Conservation (phyloP, 1,140 invertebrate genomes). For the Pseudomyrmex sp. region DNA sequence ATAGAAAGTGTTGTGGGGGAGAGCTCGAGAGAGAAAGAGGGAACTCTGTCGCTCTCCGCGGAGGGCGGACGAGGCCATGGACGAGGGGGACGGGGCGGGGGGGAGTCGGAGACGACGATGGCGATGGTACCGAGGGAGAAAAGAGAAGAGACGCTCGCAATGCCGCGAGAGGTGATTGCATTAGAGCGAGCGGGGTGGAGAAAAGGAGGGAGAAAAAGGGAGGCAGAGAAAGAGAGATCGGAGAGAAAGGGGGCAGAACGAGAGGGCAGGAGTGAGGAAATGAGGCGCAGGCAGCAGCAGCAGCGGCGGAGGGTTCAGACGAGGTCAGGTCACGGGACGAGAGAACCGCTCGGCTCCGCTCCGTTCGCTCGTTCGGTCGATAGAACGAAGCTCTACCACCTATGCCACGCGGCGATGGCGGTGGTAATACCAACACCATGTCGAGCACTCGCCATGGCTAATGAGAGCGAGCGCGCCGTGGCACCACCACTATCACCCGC, state of each 20-base stretch:
- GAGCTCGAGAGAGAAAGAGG: conserved; percentile 8
- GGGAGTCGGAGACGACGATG: background rate
- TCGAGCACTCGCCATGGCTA: conserved; percentile 42
- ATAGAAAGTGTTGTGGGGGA: conserved; percentile 54
- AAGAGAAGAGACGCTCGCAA: conserved; percentile 58
- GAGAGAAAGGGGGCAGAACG: conserved; percentile 9
- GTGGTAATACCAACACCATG: conserved; percentile 38
- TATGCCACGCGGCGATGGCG: conserved; percentile 56
- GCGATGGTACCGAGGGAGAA: conserved; percentile 23
- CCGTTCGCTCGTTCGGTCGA: conserved; percentile 73
- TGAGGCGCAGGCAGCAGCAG: conserved; percentile 70
- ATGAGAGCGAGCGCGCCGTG: conserved; percentile 54
- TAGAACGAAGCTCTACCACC: conserved; percentile 75
- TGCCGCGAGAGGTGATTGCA: conserved; percentile 75
- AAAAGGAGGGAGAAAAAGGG: background rate
- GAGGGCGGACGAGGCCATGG: conserved; percentile 32
- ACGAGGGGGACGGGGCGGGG: background rate
- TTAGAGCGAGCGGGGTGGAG: conserved; percentile 72
- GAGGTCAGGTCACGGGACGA: conserved; percentile 85
- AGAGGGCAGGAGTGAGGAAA: conserved; percentile 31
- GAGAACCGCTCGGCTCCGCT: conserved; percentile 30
- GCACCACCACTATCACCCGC: conserved; percentile 1
- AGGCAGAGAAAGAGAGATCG: conserved; percentile 15
- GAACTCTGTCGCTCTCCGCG: background rate
- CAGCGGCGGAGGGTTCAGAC: conserved; percentile 81